These are phyloP conservation scores for Cyanistes caeruleus DNA, from an alignment of 2,113 vertebrate species.

Conservation along the genomic window DNA sequence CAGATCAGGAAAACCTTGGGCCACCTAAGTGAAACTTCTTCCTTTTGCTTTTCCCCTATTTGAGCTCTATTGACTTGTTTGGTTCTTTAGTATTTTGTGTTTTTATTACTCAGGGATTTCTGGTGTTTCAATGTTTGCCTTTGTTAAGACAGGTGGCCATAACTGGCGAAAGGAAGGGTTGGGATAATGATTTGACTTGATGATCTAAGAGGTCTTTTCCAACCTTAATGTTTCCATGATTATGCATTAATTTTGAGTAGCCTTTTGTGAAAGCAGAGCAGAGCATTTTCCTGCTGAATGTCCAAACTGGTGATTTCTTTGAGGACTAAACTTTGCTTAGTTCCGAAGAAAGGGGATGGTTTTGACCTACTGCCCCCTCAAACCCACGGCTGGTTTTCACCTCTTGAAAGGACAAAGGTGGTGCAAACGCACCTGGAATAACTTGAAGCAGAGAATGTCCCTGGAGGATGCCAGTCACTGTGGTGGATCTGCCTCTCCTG, in stretches of 20 bases:
- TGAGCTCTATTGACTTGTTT: background rate
- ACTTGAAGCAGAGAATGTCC: background rate
- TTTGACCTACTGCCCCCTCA: background rate
- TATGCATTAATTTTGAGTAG: background rate
- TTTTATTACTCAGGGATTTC: background rate
- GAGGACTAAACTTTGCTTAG: background rate
- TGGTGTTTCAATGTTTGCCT: background rate
- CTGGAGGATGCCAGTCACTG: fast-evolving
- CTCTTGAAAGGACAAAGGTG: background rate
- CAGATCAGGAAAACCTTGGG: background rate
- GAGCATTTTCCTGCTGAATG: background rate
- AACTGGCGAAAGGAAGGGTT: background rate
- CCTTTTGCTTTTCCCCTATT: background rate
- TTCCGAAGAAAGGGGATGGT: background rate
- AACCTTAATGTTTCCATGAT: background rate
- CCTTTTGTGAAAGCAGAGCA: background rate
- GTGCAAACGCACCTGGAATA: background rate
- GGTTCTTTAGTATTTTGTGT: background rate
- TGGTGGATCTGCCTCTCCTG: background rate
- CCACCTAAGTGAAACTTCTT: background rate
- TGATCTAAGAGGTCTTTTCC: background rate
- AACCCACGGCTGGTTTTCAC: background rate
- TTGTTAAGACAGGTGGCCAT: background rate
- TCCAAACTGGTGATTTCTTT: background rate
- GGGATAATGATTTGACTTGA: background rate